These are phyloP conservation scores for Octodonta nipae DNA, from an alignment of 2,888 invertebrate genomes.

Conservation along the genomic window DNA sequence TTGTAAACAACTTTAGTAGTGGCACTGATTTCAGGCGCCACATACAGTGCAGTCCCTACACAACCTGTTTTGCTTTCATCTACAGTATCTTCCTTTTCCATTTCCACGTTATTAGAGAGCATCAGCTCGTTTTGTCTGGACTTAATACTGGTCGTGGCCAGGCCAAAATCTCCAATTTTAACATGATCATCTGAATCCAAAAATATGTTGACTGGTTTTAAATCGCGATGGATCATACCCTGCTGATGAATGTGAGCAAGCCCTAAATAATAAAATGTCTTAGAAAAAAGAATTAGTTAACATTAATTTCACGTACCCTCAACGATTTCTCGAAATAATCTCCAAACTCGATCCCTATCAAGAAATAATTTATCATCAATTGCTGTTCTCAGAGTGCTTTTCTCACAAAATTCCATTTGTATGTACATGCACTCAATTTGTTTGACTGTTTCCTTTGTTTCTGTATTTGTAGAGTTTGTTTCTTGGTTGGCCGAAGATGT, in stretches of 20 bases:
- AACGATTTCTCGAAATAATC: constrained; percentile 86
- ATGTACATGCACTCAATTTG: constrained; percentile 58
- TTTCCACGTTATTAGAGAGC: constrained; percentile 23
- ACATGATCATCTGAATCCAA: constrained; percentile 87
- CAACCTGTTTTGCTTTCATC: constrained; percentile 55
- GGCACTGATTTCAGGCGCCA: constrained; percentile 79
- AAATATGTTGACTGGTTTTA: constrained; percentile 88
- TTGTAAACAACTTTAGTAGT: constrained; percentile 63
- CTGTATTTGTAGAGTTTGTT: constrained; percentile 2
- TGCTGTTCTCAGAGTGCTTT: constrained; percentile 76
- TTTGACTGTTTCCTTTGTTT: constrained; percentile 13
- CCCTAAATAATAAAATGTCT: constrained; percentile 26
- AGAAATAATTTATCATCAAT: constrained; percentile 70
- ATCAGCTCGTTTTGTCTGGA: constrained; percentile 21
- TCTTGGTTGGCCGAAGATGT: constrained; percentile 7
- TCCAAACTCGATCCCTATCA: constrained; percentile 73
- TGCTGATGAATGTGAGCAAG: constrained; percentile 85
- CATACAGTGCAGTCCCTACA: constrained; percentile 90
- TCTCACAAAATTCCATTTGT: constrained; percentile 99
- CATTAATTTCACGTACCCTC: constrained; percentile 44
- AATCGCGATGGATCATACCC: constrained; percentile 74
- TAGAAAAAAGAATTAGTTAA: not conserved
- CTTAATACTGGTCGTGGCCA: constrained; percentile 67
- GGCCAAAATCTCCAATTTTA: constrained; percentile 95
- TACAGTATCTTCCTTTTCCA: constrained; percentile 26